A percentile compares a stretch with the other conserved stretches of the same genome.
phyloP scores from a whole-genome alignment of 2,888 invertebrate species.

The Stegophylla sp. region DNA sequence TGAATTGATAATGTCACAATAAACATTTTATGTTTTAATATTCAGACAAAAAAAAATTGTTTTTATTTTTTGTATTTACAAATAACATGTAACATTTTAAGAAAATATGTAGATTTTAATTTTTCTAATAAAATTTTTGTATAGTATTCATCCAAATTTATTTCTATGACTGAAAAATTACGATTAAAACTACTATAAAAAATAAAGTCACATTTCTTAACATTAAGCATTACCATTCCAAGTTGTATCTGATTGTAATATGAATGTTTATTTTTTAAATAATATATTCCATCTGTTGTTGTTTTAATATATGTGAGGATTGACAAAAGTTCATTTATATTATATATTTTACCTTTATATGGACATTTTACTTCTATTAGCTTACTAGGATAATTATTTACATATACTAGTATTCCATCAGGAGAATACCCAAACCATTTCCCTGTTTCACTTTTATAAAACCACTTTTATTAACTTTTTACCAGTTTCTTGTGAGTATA shows the following conservation, averaged over 20 bases:
- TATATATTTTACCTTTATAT: conserved; percentile 10
- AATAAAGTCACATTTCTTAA: conserved; percentile 2
- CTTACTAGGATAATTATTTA: not conserved
- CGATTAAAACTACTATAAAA: not conserved
- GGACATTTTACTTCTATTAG: conserved; percentile 6
- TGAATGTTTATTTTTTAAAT: conserved; percentile 9
- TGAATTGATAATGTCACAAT: not conserved
- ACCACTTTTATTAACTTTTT: not conserved
- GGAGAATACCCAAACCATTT: conserved; percentile 15
- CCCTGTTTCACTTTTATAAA: conserved; percentile 5
- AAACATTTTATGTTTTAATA: too few relatives aligned
- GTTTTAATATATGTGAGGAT: not conserved
- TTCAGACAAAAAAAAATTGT: too few relatives aligned
- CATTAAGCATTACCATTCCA: conserved; percentile 17
- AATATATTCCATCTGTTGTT: not conserved
- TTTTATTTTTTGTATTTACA: not conserved
- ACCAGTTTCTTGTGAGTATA: not conserved
- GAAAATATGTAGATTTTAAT: conserved; percentile 6
- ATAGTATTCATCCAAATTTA: not conserved
- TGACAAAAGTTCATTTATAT: conserved; percentile 11
- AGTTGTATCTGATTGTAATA: not conserved
- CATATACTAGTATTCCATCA: not conserved
- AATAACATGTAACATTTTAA: conserved; percentile 7
- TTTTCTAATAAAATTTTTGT: not conserved
- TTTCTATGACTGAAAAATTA: not conserved